Evolutionary conservation across 2,797 vertebrate species (phyloP).

Genomic region (Mico argentatus): DNA sequence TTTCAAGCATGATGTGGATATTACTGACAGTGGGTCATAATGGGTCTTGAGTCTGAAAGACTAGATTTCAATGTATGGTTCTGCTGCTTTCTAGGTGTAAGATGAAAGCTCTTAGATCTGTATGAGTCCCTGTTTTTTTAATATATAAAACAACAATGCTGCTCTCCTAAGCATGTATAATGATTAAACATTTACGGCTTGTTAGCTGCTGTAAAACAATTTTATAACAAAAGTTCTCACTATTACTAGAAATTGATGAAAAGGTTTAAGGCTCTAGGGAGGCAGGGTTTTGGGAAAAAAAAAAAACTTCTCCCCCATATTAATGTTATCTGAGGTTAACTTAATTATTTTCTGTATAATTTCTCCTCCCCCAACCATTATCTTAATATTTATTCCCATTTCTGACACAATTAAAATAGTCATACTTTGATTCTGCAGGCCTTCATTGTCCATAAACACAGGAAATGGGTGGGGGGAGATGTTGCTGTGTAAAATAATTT

Average conservation of each 20-base stretch:
- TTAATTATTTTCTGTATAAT: not conserved
- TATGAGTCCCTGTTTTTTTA: not conserved
- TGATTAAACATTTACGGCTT: not conserved
- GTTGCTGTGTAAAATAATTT: not conserved
- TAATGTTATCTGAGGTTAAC: not conserved
- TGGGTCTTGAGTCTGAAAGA: not conserved
- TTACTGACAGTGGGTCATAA: not conserved
- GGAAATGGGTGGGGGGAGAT: not conserved
- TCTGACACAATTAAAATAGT: not conserved
- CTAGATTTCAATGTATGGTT: not conserved
- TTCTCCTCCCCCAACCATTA: not conserved
- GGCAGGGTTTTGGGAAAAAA: not conserved
- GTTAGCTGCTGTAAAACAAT: not conserved
- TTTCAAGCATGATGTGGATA: not conserved
- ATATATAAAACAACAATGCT: not conserved
- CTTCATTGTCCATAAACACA: not conserved
- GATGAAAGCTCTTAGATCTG: not conserved
- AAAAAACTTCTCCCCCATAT: not conserved
- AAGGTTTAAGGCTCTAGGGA: not conserved
- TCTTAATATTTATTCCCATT: not conserved
- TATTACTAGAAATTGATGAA: not conserved
- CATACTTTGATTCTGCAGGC: not conserved
- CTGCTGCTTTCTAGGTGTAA: not conserved
- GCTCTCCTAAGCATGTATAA: not conserved
- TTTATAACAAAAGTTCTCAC: not conserved